phyloP scores from a whole-genome alignment of 2,888 invertebrate species.

The Hedychridium roseum region DNA sequence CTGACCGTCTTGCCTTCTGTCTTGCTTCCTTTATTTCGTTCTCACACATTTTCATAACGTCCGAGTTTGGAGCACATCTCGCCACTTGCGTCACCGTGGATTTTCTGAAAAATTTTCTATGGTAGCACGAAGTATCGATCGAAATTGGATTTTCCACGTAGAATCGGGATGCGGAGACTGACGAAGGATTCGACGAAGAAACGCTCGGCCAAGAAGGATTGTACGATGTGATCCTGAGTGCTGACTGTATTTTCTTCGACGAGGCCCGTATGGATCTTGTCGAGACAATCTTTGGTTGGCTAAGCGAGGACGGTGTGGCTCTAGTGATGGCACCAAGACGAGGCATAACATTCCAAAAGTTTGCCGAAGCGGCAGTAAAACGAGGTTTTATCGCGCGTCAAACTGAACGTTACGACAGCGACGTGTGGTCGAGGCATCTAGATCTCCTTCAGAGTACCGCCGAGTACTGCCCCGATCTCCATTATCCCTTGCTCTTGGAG shows the following conservation, averaged over 20 bases:
- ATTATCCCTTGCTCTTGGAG: slow-evolving; percentile 75
- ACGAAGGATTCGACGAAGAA: not conserved
- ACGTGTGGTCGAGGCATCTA: slow-evolving; percentile 75
- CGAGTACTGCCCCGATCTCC: slow-evolving; percentile 74
- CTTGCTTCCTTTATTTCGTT: too few species aligned
- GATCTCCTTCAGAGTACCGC: slow-evolving; percentile 68
- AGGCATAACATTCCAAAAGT: slow-evolving; percentile 75
- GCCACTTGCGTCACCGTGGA: too few species aligned
- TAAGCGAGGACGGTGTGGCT: slow-evolving; percentile 71
- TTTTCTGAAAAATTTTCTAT: too few species aligned
- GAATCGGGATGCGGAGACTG: slow-evolving; percentile 22
- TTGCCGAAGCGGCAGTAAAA: slow-evolving; percentile 70
- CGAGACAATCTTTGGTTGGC: slow-evolving; percentile 72
- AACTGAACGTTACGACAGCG: slow-evolving; percentile 70
- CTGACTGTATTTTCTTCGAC: slow-evolving; percentile 83
- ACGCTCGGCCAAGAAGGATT: slow-evolving; percentile 55
- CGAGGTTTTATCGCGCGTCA: slow-evolving; percentile 70
- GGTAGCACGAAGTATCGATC: too few species aligned
- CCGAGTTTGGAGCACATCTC: too few species aligned
- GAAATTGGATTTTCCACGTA: too few species aligned
- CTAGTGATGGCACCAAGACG: slow-evolving; percentile 81
- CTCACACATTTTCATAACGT: too few species aligned
- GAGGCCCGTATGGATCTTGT: slow-evolving; percentile 74
- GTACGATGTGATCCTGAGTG: slow-evolving; percentile 79
- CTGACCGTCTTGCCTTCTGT: too few species aligned